phyloP scores from a whole-genome alignment of 2,113 vertebrate genomes.

The Colius striatus region DNA sequence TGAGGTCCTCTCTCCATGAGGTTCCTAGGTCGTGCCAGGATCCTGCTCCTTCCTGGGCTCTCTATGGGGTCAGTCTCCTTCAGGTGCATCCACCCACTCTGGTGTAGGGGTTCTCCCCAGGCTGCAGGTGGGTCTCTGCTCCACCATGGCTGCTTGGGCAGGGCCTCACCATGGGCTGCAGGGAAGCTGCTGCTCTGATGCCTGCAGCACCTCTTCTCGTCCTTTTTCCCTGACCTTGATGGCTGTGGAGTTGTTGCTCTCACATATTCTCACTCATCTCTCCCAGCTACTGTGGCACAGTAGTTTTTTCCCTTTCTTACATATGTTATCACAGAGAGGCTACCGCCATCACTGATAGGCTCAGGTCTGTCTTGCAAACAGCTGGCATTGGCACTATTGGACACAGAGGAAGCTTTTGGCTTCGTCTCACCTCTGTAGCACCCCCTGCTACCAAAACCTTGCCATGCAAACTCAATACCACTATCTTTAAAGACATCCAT shows the following conservation, averaged over 20 bases:
- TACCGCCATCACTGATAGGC: neutral
- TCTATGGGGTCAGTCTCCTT: neutral
- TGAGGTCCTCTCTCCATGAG: too few species aligned
- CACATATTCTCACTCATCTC: neutral
- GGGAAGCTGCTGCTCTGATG: neutral
- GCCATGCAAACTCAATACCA: neutral
- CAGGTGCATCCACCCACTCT: neutral
- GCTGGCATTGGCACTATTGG: rapidly evolving
- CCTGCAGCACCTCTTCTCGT: neutral
- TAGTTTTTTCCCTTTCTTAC: neutral
- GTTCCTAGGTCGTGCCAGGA: neutral
- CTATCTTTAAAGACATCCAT: neutral
- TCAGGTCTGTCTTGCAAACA: rapidly evolving
- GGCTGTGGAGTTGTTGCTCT: neutral
- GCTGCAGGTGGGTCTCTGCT: neutral
- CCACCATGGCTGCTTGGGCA: neutral
- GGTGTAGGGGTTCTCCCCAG: neutral
- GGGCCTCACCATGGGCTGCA: neutral
- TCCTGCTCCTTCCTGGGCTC: neutral
- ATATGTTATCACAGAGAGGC: rapidly evolving
- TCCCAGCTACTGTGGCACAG: neutral
- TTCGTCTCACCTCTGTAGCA: neutral
- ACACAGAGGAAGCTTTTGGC: neutral
- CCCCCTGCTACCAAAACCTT: neutral
- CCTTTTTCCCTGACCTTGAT: neutral